Evolutionary conservation across 2,888 invertebrate genomes (phyloP), one percentile per base, ranked within the genome.

Genomic region (Ferrisia virgata): DNA sequence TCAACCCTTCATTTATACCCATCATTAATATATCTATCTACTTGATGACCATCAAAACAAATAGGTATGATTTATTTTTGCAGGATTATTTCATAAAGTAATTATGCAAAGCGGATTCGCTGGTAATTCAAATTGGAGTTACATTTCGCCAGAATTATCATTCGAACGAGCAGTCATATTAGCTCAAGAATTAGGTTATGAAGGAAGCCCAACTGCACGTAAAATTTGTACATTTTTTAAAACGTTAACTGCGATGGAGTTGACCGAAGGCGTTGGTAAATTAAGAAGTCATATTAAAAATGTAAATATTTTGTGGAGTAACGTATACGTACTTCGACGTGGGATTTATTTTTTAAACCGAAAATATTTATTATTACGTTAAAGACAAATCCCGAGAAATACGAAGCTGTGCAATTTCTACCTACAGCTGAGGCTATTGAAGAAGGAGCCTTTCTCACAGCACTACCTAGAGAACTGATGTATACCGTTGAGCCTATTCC

Each of bases 61-160:
- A 28, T 9, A 15, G 25, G 6, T n/a, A 40, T 22, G 11, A 43
- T 8, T 9, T 53, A 4, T 53, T 2, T 76, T 76, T 76, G 8
- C 72, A 82, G 82, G 82, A 25, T 82, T 82, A 36, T 82, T 82
- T 36, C 53, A 82, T 18, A 82, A 53, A 13, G 82, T 58, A 5
- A 82, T 82, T 4, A 18, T 82, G 33, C 82, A 82, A 39, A 36
- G 82, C 39, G 82, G 82, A 31, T 82, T 53, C 69, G 82, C 82
- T 18, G 33, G 47, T 4, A 82, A 58, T 64, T 33, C 64, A 2
- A 36, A 28, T 3, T 82, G 82, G 82, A 33, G 58, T 36, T 82
- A 82, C 22, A 53, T 58, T 1, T 36, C n/a, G 6, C 53, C 25
- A 11, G 36, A 82, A 13, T n/a, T 18, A 36, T 36, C 36, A 0